Evolutionary conservation across 2,888 invertebrate species (phyloP).

Genomic region (Sthenelais limicola): DNA sequence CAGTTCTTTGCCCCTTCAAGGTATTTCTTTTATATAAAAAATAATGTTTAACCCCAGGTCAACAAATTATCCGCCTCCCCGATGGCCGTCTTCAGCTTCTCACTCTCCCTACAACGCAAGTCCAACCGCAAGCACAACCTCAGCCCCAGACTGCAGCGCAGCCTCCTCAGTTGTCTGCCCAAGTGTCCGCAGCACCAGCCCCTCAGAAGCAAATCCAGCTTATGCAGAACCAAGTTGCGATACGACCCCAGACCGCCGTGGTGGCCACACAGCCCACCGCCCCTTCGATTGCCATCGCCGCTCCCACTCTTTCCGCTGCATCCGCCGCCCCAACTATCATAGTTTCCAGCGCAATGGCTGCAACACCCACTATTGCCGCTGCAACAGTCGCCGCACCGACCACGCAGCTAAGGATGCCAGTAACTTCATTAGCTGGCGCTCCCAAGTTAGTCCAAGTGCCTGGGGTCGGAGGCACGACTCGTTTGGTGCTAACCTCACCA

Average conservation of each 20-base stretch:
- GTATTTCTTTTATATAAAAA: too few species aligned
- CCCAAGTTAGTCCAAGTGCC: slow-evolving; percentile 26
- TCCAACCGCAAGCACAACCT: slow-evolving; percentile 53
- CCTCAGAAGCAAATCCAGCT: slow-evolving; percentile 33
- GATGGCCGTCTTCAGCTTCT: slow-evolving; percentile 93
- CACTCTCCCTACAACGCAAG: slow-evolving; percentile 70
- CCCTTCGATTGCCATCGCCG: slow-evolving; percentile 41
- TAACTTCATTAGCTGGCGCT: neutral
- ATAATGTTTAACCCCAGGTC: slow-evolving; percentile 73
- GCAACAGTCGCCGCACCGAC: slow-evolving; percentile 50
- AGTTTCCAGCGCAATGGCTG: slow-evolving; percentile 1
- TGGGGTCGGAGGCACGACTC: slow-evolving; percentile 10
- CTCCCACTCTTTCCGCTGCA: slow-evolving; percentile 47
- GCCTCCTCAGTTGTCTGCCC: neutral
- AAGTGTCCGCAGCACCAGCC: slow-evolving; percentile 24
- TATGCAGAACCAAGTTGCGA: slow-evolving; percentile 22
- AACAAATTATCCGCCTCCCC: slow-evolving; percentile 92
- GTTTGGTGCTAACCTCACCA: slow-evolving; percentile 25
- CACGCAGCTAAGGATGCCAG: neutral
- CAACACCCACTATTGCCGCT: slow-evolving; percentile 51
- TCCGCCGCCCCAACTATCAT: slow-evolving; percentile 41
- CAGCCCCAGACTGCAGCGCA: slow-evolving; percentile 17
- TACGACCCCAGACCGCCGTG: slow-evolving; percentile 3
- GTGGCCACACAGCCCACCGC: slow-evolving; percentile 32
- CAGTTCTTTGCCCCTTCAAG: too few species aligned